phyloP scores from a whole-genome alignment of 2,113 vertebrate species.

The Montifringilla adamsi region DNA sequence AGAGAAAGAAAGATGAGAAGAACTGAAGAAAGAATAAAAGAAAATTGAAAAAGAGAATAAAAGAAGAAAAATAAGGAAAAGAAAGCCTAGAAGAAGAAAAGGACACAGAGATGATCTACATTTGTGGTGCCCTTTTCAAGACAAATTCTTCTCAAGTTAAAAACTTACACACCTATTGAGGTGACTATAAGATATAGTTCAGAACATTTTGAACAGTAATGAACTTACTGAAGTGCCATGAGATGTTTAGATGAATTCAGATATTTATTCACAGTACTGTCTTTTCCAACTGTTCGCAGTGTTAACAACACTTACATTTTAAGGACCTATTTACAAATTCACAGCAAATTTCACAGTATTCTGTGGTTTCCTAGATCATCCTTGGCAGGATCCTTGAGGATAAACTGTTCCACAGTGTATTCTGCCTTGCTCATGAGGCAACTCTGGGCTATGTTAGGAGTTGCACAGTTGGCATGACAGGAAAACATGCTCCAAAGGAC shows the following conservation, averaged over 20 bases:
- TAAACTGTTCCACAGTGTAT: neutral
- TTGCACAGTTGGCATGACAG: neutral
- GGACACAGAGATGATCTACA: accelerated
- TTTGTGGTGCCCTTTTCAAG: neutral
- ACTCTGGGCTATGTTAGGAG: neutral
- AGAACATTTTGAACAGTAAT: neutral
- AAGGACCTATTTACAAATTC: neutral
- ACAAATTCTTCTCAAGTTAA: neutral
- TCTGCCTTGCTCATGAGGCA: neutral
- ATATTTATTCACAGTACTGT: neutral
- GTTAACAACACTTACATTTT: neutral
- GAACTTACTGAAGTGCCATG: neutral
- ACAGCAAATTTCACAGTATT: neutral
- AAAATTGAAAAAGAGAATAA: neutral
- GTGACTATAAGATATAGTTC: neutral
- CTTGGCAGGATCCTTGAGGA: neutral
- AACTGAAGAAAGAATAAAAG: neutral
- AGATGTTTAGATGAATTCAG: neutral
- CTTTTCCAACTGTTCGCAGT: neutral
- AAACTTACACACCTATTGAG: neutral
- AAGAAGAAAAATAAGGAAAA: neutral
- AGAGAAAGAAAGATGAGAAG: neutral
- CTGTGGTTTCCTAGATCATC: neutral
- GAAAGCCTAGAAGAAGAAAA: neutral
- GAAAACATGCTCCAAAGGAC: neutral